These are phyloP conservation scores for Brachycybe producta DNA, from an alignment of 2,888 invertebrate genomes.

Conservation along the genomic window DNA sequence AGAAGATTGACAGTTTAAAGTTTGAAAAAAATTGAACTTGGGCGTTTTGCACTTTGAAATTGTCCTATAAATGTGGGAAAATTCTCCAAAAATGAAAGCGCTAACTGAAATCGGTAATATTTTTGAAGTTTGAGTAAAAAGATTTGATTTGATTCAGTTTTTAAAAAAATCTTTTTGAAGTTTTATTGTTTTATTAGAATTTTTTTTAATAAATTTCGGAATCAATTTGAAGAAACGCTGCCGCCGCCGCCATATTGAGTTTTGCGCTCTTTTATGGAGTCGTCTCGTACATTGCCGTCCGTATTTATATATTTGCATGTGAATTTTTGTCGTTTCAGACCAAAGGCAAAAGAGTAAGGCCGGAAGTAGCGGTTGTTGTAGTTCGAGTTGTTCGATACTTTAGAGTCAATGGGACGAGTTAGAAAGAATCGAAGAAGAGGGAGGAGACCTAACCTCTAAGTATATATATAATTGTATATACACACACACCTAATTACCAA, in stretches of 20 bases:
- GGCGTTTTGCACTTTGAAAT: background rate
- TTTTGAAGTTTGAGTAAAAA: no score
- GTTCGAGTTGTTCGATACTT: constrained; percentile 84
- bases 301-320: constrained; percentile 22
- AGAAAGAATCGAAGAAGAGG: no score
- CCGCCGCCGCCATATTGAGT: background rate
- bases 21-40: background rate
- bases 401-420: no score
- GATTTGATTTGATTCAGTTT: no score
- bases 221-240: constrained; percentile 1
- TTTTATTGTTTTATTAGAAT: no score
- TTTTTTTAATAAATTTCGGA: no score
- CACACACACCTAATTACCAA: no score
- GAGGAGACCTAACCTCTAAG: no score
- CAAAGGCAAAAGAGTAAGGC: constrained; percentile 93
- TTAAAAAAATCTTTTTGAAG: no score
- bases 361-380: constrained; percentile 87
- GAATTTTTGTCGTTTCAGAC: constrained; percentile 49
- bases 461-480: no score
- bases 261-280: background rate
- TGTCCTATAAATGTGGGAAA: background rate
- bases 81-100: no score
- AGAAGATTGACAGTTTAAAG: background rate
- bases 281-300: constrained; percentile 21
- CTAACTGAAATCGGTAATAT: no score